Conservation (phyloP, 1,140 invertebrate genomes). For the Lanistes nyassanus region DNA sequence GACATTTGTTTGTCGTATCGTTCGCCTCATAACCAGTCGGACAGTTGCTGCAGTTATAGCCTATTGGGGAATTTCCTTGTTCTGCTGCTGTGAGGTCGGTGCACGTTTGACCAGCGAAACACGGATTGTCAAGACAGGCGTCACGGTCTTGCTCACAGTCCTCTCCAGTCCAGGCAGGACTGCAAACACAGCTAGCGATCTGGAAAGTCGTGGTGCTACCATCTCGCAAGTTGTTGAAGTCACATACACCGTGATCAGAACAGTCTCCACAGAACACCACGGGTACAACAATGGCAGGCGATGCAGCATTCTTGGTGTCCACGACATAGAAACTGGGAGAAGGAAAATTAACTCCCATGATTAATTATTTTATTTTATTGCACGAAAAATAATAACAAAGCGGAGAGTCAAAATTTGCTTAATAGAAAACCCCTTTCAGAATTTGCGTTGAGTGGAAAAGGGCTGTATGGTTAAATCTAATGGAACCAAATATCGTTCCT, state of each 20-base stretch:
- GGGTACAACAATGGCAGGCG: neutral
- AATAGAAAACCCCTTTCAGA: too few relatives aligned
- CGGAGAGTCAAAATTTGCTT: neutral
- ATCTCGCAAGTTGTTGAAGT: neutral
- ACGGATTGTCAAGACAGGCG: constrained; percentile 20
- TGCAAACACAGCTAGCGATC: neutral
- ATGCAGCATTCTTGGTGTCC: neutral
- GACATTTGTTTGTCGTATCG: neutral
- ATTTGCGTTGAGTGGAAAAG: too few relatives aligned
- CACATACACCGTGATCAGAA: neutral
- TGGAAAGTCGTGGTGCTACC: neutral
- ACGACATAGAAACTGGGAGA: constrained; percentile 5
- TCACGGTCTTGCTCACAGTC: constrained; percentile 10
- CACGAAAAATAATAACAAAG: neutral
- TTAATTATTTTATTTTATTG: neutral
- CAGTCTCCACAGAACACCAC: neutral
- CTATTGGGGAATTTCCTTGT: constrained; percentile 5
- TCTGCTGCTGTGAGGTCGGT: constrained; percentile 18
- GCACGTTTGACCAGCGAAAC: constrained; percentile 23
- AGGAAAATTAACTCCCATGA: neutral
- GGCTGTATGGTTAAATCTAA: too few relatives aligned
- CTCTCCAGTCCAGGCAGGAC: neutral
- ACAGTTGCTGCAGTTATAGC: constrained; percentile 23
- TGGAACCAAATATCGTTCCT: too few relatives aligned
- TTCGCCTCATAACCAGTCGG: constrained; percentile 9